Percentiles rank a stretch among this genome's conserved stretches.
These are phyloP conservation scores for Characodon lateralis DNA, from an alignment of 2,797 vertebrate genomes.

Conservation along the genomic window DNA sequence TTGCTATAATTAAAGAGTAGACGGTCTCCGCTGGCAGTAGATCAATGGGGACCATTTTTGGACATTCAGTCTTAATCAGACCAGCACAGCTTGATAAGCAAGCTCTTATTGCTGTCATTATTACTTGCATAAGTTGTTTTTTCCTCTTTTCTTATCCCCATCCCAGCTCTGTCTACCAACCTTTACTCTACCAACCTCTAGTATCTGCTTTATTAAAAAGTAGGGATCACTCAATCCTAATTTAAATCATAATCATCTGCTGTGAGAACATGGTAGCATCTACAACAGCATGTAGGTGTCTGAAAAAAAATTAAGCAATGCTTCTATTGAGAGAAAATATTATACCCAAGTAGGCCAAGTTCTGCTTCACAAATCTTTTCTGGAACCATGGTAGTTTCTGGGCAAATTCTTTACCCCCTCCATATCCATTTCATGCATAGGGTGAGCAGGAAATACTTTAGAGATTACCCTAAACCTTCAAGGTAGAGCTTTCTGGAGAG, in stretches of 20 bases:
- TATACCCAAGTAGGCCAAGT: no score
- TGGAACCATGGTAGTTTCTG: no score
- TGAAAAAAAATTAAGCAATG: no score
- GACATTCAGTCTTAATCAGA: slow-evolving; percentile 73
- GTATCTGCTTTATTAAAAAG: slow-evolving; percentile 31
- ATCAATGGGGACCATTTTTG: slow-evolving; percentile 72
- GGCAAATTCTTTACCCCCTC: no score
- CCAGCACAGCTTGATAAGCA: slow-evolving; percentile 54
- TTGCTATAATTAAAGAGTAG: slow-evolving; percentile 73
- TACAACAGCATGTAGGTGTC: no score
- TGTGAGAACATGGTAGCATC: background rate
- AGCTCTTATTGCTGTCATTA: slow-evolving; percentile 63
- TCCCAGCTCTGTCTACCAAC: slow-evolving; percentile 22
- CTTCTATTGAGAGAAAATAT: no score
- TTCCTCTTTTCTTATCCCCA: slow-evolving; percentile 18
- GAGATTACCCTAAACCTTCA: background rate
- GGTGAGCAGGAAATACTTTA: no score
- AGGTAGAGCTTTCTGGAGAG: background rate
- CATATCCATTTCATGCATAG: no score
- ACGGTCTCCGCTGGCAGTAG: slow-evolving; percentile 65
- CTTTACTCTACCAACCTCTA: slow-evolving; percentile 21
- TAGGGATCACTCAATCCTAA: slow-evolving; percentile 13
- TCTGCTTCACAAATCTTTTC: no score
- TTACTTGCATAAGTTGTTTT: slow-evolving; percentile 35
- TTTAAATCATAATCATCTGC: background rate